A percentile compares a stretch with the other conserved stretches of the same genome.
phyloP scores from a whole-genome alignment of 1,140 invertebrate species.

The Apis florea region DNA sequence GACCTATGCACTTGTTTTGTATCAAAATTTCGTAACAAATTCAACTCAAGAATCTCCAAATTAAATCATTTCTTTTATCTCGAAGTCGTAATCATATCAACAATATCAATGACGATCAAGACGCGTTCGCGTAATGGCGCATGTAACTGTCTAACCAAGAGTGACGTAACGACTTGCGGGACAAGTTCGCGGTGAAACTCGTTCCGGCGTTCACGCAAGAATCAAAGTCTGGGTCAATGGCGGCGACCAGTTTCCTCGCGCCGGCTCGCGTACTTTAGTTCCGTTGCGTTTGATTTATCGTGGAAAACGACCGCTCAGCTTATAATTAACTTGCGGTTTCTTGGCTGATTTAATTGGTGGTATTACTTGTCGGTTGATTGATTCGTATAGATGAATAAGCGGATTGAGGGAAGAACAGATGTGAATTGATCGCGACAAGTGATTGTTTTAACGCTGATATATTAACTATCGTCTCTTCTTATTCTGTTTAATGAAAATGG shows the following conservation, averaged over 20 bases:
- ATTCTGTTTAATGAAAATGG: neutral
- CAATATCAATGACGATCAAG: neutral
- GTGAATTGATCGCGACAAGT: neutral
- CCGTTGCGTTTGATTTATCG: conserved; percentile 37
- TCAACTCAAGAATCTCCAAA: neutral
- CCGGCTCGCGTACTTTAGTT: neutral
- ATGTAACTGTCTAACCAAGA: conserved; percentile 54
- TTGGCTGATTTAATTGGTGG: conserved; percentile 16
- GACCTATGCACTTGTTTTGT: neutral
- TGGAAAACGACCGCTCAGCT: neutral
- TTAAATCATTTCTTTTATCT: neutral
- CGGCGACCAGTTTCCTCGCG: conserved; percentile 29
- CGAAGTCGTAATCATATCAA: neutral
- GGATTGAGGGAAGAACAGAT: neutral
- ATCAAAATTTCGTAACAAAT: neutral
- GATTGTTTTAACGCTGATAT: neutral
- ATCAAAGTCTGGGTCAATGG: conserved; percentile 66
- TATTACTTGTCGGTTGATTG: neutral
- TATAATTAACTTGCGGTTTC: conserved; percentile 24
- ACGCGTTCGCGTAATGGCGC: conserved; percentile 39
- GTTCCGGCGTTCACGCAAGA: conserved; percentile 40
- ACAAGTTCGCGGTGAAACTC: conserved; percentile 61
- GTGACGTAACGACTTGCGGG: conserved; percentile 55
- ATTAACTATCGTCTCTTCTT: neutral
- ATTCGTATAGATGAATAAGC: conserved; percentile 6